Base-by-base conservation (phyloP, 1,140 invertebrate species). In the Microplitis mediator region DNA sequence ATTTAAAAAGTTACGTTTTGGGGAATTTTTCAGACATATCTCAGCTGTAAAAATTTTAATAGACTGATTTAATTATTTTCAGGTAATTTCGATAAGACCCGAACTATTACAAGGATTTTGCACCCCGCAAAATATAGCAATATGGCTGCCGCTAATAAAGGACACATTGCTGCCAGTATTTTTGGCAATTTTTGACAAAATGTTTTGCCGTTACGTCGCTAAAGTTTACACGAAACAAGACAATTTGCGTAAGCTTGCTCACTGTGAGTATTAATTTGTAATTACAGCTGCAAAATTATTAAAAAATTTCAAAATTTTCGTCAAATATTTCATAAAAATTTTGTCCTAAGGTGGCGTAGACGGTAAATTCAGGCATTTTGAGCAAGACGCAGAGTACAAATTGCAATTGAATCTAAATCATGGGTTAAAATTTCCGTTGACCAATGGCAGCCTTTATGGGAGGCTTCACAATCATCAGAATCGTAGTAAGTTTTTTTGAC, bases 371-470 rank as follows among this genome's bases (percentile, higher is more conserved):
- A 82, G 89, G 9, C 88, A 87, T 13, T 89, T 89, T 68, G 87
- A 83, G 58, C 85, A 85, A 52, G 83, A 85, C 67, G 77, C 80
- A 54, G 84, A 84, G 63, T 82, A 86, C 70, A 84, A 84, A 73
- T 73, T 84, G 11, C 82, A 86, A 66, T 74, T 85, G 80, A 88
- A 86, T 75, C 77, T 81, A 68, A 85, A 86, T 70, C 80, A 85
- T 31, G 86, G 88, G 13, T 82, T 88, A 14, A 89, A 90, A 73
- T 91, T 91, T 77, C 90, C 90, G 6, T 85, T 91, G 58, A 91
- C 90, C 11, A 91, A 91, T 80, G 90, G 90, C 51, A 91, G 90
- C 51, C 83, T 89, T 39, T 89, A 89, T 76, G 84, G 83, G n/a
- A 70, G 83, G 60, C 76, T 85, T 74, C 84, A 84, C 72, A 85